Conservation (phyloP, 2,888 invertebrate genomes). For the Acleris emargana region DNA sequence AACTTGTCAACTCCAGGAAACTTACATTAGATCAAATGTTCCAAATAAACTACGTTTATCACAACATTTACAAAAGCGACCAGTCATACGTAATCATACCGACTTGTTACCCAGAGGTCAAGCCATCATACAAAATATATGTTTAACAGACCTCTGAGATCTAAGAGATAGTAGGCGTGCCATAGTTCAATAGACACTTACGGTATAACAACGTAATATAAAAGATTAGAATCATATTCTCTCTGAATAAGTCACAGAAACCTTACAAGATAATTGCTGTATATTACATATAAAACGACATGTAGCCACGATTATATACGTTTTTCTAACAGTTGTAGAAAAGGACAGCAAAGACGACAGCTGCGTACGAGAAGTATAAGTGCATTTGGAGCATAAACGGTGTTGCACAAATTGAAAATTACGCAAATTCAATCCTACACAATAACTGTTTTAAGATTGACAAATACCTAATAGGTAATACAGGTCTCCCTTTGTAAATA, state of each 20-base stretch:
- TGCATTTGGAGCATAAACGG: constrained; percentile 26
- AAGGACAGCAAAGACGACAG: constrained; percentile 28
- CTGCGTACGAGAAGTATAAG: constrained; percentile 6
- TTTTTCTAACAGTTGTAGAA: constrained; percentile 24
- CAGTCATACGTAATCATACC: constrained; percentile 49
- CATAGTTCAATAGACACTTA: constrained; percentile 46
- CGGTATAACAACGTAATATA: constrained; percentile 64
- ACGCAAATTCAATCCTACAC: constrained; percentile 24
- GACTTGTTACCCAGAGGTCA: constrained; percentile 4
- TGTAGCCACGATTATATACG: constrained; percentile 28
- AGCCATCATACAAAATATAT: constrained; percentile 13
- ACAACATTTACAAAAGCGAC: constrained; percentile 63
- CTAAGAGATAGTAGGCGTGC: neutral
- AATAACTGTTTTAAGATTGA: constrained; percentile 14
- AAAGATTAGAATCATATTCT: constrained; percentile 71
- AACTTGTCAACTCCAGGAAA: constrained; percentile 8
- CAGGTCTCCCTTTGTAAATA: too few species aligned
- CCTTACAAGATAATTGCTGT: constrained; percentile 41
- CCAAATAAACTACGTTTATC: constrained; percentile 48
- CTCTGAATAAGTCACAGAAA: constrained; percentile 57
- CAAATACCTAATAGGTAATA: constrained; percentile 11
- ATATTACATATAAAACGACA: constrained; percentile 35
- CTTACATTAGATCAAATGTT: constrained; percentile 21
- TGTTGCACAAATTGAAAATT: constrained; percentile 28
- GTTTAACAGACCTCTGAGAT: constrained; percentile 10